Evolutionary conservation across 2,888 invertebrate species (phyloP).

Genomic region (Watsonalla binaria): DNA sequence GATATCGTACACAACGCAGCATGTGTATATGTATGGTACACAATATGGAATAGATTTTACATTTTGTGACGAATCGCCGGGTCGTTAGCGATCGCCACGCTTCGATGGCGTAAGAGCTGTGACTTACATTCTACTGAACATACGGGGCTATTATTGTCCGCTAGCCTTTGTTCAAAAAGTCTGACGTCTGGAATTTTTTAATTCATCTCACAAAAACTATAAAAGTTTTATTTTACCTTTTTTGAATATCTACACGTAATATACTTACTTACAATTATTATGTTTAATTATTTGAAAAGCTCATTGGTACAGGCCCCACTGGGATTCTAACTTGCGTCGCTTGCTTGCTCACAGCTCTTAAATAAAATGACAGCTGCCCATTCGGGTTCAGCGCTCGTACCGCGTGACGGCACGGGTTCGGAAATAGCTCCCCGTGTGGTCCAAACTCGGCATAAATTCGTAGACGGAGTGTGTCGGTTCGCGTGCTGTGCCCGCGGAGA

Average conservation of each 20-base stretch:
- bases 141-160: conserved; percentile 27
- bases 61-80: conserved; percentile 56
- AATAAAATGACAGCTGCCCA: too few species aligned
- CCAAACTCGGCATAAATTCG: conserved; percentile 51
- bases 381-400: too few species aligned
- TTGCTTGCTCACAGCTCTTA: too few species aligned
- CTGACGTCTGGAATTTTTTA: too few species aligned
- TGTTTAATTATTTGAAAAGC: too few species aligned
- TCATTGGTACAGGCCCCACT: too few species aligned
- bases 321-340: too few species aligned
- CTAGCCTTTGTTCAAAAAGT: conserved; percentile 1
- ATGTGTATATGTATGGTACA: conserved; percentile 42
- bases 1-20: conserved; percentile 32
- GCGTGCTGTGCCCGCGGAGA: conserved; percentile 59
- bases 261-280: too few species aligned
- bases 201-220: too few species aligned
- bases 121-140: conserved; percentile 27
- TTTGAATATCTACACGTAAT: too few species aligned
- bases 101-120: conserved; percentile 53
- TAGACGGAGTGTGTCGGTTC: conserved; percentile 47
- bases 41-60: conserved; percentile 66
- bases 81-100: conserved; percentile 61
- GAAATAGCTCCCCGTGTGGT: not conserved
- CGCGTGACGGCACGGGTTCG: not conserved
- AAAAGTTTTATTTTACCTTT: too few species aligned